These are phyloP conservation scores for Nematostella vectensis DNA, from an alignment of 92 coral and sea anemone genomes.

Conservation along the genomic window DNA sequence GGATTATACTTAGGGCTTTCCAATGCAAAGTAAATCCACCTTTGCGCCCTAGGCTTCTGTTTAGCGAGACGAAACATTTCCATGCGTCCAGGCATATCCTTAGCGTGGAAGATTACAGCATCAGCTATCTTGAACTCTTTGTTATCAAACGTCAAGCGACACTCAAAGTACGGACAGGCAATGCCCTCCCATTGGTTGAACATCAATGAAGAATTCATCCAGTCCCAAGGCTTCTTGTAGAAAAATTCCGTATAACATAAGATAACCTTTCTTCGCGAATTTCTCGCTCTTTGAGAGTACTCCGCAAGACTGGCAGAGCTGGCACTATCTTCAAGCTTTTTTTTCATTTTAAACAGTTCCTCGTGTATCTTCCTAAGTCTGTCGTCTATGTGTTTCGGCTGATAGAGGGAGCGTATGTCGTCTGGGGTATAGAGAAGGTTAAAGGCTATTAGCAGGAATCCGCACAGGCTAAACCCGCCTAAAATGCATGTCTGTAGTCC, in stretches of 20 bases:
- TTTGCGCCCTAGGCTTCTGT: conserved; percentile 23
- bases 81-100: conserved; percentile 26
- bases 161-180: conserved; percentile 17
- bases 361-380: conserved; percentile 19
- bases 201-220: conserved; percentile 12
- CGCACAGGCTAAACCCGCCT: neutral
- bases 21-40: conserved; percentile 35
- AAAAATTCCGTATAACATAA: conserved; percentile 20
- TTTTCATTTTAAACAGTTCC: conserved; percentile 11
- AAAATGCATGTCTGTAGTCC: too few relatives aligned
- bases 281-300: conserved; percentile 9
- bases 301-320: conserved; percentile 3
- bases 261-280: conserved; percentile 4
- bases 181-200: conserved; percentile 28
- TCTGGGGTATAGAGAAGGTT: neutral
- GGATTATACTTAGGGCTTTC: conserved; percentile 27
- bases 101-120: conserved; percentile 33
- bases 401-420: conserved; percentile 1
- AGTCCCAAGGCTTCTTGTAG: conserved; percentile 22
- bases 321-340: conserved; percentile 5
- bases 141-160: conserved; percentile 25
- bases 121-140: conserved; percentile 11
- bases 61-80: conserved; percentile 29
- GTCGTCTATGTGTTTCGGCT: conserved; percentile 24
- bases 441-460: neutral